Percentiles rank a stretch among this genome's conserved stretches.
Evolutionary conservation across 1,140 invertebrate genomes (phyloP).

Genomic region (Drosophila orosa): DNA sequence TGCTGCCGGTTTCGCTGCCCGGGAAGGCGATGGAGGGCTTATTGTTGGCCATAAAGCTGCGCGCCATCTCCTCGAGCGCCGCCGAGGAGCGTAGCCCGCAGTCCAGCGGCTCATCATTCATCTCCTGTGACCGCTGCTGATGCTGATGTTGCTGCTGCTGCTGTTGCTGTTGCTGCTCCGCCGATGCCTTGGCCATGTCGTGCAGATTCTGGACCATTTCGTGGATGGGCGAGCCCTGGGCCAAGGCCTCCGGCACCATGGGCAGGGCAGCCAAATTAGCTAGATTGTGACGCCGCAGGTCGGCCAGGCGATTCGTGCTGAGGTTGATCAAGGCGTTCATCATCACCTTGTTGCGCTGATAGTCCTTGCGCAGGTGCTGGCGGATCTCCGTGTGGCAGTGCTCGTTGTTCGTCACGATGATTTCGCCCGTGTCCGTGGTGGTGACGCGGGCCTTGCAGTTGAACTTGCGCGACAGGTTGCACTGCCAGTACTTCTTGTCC

Average conservation of each 20-base stretch:
- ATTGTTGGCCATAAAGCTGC: constrained; percentile 57
- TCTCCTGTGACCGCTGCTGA: constrained; percentile 49
- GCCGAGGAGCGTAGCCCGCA: constrained; percentile 63
- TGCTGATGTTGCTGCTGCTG: constrained; percentile 49
- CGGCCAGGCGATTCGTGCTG: constrained; percentile 57
- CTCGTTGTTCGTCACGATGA: constrained; percentile 84
- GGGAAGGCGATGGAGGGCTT: constrained; percentile 33
- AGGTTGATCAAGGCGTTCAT: constrained; percentile 81
- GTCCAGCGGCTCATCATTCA: constrained; percentile 63
- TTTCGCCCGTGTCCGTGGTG: constrained; percentile 83
- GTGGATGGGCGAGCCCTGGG: constrained; percentile 60
- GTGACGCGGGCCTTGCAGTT: constrained; percentile 84
- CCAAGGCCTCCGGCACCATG: constrained; percentile 50
- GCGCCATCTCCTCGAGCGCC: constrained; percentile 65
- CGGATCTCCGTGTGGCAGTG: constrained; percentile 84
- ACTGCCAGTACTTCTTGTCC: constrained; percentile 84
- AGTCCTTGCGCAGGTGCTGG: constrained; percentile 83
- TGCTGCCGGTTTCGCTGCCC: constrained; percentile 31
- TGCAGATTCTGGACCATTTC: constrained; percentile 75
- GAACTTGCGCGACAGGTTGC: constrained; percentile 83
- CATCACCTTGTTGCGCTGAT: constrained; percentile 84
- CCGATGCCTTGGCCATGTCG: constrained; percentile 69
- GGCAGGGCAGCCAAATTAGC: constrained; percentile 35
- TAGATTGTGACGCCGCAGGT: constrained; percentile 61
- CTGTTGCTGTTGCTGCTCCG: constrained; percentile 60